phyloP scores from a whole-genome alignment of 2,888 invertebrate genomes.

The Phanerotoma sp. region DNA sequence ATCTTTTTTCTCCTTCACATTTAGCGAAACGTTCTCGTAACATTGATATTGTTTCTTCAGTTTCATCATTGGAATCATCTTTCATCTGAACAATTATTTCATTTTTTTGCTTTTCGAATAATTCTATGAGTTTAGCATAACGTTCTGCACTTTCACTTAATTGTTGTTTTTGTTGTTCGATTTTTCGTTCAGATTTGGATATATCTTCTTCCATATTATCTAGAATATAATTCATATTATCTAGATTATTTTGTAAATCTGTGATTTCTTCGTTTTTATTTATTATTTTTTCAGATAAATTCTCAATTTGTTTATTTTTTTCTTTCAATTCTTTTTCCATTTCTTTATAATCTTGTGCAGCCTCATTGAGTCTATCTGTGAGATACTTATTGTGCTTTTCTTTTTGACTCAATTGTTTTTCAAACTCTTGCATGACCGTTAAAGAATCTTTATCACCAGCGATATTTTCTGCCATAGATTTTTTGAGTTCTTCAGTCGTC shows the following conservation, averaged over 20 bases:
- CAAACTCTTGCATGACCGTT: constrained; percentile 41
- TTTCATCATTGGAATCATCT: too few species aligned
- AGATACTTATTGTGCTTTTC: constrained; percentile 46
- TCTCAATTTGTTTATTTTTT: constrained; percentile 13
- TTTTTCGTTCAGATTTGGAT: not conserved
- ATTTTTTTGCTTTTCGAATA: not conserved
- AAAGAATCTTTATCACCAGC: constrained; percentile 30
- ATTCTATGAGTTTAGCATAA: too few species aligned
- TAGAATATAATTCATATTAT: constrained; percentile 14
- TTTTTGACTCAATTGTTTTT: constrained; percentile 37
- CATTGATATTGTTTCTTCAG: constrained; percentile 5
- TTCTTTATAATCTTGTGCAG: constrained; percentile 50
- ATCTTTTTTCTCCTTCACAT: constrained; percentile 33
- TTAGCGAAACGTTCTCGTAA: constrained; percentile 17
- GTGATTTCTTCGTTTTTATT: not conserved
- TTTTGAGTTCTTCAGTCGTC: constrained; percentile 37
- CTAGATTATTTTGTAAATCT: constrained; percentile 23
- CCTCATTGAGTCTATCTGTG: constrained; percentile 49
- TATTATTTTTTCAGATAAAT: constrained; percentile 6
- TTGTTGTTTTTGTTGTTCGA: too few species aligned
- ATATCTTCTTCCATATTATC: not conserved
- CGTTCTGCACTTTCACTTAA: too few species aligned
- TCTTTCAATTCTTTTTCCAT: constrained; percentile 39
- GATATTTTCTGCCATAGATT: constrained; percentile 38
- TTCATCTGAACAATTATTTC: constrained; percentile 19